Conservation (phyloP, 2,113 vertebrate genomes). For the Numida meleagris region DNA sequence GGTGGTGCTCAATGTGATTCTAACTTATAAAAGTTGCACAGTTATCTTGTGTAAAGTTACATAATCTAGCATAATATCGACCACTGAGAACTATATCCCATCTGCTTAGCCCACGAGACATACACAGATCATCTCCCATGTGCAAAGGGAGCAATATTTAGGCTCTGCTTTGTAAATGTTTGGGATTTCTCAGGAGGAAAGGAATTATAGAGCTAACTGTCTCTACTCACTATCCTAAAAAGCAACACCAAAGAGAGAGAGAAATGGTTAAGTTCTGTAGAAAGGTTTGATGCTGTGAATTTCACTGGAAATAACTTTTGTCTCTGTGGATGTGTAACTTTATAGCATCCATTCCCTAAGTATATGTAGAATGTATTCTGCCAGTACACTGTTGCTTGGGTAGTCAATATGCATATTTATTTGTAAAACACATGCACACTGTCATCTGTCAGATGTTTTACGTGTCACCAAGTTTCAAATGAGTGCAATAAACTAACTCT, state of each 20-base stretch:
- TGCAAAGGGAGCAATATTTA: neutral
- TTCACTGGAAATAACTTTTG: conserved; percentile 32
- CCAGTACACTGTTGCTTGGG: neutral
- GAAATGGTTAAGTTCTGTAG: neutral
- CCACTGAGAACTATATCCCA: neutral
- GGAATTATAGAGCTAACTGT: neutral
- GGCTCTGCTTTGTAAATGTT: neutral
- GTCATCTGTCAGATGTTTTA: conserved; percentile 46
- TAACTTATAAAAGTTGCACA: neutral
- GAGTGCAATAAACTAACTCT: neutral
- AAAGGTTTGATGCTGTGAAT: neutral
- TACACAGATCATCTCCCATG: neutral
- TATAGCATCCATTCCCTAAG: neutral
- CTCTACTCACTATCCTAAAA: neutral
- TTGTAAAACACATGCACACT: conserved; percentile 23
- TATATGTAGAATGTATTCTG: conserved; percentile 23
- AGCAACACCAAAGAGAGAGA: neutral
- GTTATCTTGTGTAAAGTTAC: neutral
- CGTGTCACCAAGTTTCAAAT: conserved; percentile 1
- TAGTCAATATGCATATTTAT: conserved; percentile 45
- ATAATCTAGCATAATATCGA: neutral
- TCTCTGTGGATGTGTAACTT: conserved; percentile 43
- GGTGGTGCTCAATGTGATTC: neutral
- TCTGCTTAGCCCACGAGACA: neutral
- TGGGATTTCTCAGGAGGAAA: neutral